Evolutionary conservation across 2,113 vertebrate species (phyloP), one percentile per base, ranked within the genome.

Genomic region (Nesoenas mayeri): DNA sequence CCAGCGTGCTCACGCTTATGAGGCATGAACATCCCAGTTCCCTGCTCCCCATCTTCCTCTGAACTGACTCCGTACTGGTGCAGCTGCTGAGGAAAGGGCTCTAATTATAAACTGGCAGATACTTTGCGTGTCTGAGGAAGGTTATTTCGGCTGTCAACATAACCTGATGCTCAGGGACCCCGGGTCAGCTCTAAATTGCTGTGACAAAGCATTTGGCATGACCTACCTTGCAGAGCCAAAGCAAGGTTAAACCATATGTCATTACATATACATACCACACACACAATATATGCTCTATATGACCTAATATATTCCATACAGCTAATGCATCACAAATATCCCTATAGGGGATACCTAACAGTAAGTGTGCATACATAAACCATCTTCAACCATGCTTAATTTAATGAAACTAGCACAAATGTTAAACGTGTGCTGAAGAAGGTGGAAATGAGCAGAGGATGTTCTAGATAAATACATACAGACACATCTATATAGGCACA

Each of bases 401-500:
- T 26, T 65, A 28, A 15, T 36, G 64, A 83, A 69, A 72, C 7
- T 28, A 80, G 58, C 34, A 71, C 38, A 24, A 38, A 40, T 2
- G 28, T 48, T 75, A 53, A 58, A 48, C 0, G 1, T 26, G 42
- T 54, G 48, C 72, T 54, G 54, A 47, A 82, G 57, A 61, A 75
- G 58, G 36, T 62, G 28, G 57, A 60, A 44, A 16, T 4, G 31
- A 25, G 67, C 67, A 67, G 54, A 53, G n/a, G 26, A 32, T 44
- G 48, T 29, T 66, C 56, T 38, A 32, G 57, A 22, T 24, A 53
- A 70, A 74, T 6, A 28, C 32, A 47, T 2, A 40, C 21, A 26
- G 12, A 9, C 4, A 2, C 6, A 19, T 42, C 10, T 18, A 4
- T 5, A 9, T 12, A 7, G 11, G 24, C 34, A 26, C 26, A 34